Base-by-base conservation (phyloP, 1,140 invertebrate species). In the Lepeophtheirus salmonis region DNA sequence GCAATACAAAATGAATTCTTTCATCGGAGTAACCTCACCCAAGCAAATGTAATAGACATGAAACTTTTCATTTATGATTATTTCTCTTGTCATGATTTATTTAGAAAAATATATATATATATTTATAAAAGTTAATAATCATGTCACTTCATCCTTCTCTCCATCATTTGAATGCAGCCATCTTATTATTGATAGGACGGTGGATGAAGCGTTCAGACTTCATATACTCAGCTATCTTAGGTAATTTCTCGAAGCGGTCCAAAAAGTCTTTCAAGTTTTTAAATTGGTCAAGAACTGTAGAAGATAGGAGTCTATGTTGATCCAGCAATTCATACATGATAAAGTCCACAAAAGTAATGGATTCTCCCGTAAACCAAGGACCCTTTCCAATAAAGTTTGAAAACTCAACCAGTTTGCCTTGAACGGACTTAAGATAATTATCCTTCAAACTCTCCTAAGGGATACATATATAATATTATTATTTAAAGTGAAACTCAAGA, bases 281-380 rank as follows among this genome's bases (percentile, higher is more conserved):
- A 50, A 69, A 71, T 1, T 64, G 56, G 26, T 72, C 70, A 22
- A 76, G 64, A 59, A 68, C 71, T 72, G 68, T 21, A 71, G 67
- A 65, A 76, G 73, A 21, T 77, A 62, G 3, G 71, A 62, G 59
- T 78, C 76, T 66, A 75, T 76, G 6, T 10, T 41, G 30, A 41
- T n/a, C 6, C 6, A 41, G 30, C n/a, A n/a, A n/a, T n/a, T n/a
- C n/a, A n/a, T n/a, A n/a, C 20, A 75, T 60, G 23, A 72, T 64
- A 64, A 77, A 77, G 62, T 77, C 76, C 3, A 71, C 71, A 64
- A 71, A 75, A 0, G 70, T 72, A 6, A 76, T 63, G 17, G 71
- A 68, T 2, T 75, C 67, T n/a, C 75, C 75, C 24, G 68, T 68
- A 64, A 77, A 69, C 62, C 66, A 77, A 12, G 68, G 63, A 4